These are phyloP conservation scores for Maccullochella peelii DNA, from an alignment of 2,113 vertebrate genomes.

Conservation along the genomic window DNA sequence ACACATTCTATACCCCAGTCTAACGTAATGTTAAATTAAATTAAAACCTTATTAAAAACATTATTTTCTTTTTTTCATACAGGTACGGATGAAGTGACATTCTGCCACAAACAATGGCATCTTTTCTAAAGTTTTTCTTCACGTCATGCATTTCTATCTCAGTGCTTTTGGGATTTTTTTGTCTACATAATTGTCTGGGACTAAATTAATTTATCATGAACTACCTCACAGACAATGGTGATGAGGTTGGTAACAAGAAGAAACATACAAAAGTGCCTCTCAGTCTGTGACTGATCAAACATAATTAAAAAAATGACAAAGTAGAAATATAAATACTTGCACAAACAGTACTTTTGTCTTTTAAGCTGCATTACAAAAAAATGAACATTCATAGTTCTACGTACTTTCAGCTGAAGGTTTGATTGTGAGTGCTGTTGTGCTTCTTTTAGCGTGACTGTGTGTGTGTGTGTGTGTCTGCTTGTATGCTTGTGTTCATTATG, in stretches of 20 bases:
- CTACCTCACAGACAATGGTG: conserved; percentile 21
- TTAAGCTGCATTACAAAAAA: conserved; percentile 67
- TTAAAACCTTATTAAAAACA: neutral
- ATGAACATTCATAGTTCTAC: conserved; percentile 71
- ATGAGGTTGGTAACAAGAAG: conserved; percentile 33
- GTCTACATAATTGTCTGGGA: conserved; percentile 9
- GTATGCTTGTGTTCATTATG: conserved; percentile 27
- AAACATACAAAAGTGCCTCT: conserved; percentile 71
- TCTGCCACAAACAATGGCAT: conserved; percentile 32
- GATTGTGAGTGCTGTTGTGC: conserved; percentile 72
- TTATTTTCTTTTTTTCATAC: conserved; percentile 1
- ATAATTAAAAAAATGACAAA: conserved; percentile 28
- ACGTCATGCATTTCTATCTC: conserved; percentile 60
- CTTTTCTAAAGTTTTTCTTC: conserved; percentile 17
- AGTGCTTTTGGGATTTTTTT: conserved; percentile 11
- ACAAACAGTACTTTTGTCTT: conserved; percentile 55
- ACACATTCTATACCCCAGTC: neutral
- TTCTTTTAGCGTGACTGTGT: conserved; percentile 45
- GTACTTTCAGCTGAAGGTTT: conserved; percentile 60
- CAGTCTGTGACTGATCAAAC: conserved; percentile 52
- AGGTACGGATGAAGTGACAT: conserved; percentile 4
- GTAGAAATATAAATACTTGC: conserved; percentile 66
- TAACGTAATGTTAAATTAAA: neutral
- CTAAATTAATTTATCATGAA: conserved; percentile 10
- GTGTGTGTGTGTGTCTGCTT: neutral